Conservation (phyloP, 2,797 vertebrate species). For the Gambelia wislizenii region DNA sequence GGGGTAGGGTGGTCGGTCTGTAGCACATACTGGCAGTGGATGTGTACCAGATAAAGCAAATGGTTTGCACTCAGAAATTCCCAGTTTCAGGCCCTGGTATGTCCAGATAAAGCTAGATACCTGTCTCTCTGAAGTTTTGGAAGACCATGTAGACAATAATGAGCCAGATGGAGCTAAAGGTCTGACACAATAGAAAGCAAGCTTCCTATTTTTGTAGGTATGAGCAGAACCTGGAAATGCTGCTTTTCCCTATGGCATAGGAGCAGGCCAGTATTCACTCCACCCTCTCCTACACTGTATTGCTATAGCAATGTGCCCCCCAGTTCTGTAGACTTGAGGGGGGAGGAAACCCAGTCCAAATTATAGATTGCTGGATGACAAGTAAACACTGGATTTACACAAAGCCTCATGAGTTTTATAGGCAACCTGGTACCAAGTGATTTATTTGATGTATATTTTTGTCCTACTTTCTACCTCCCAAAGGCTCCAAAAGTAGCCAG, state of each 20-base stretch:
- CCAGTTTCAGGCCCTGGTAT: too few species aligned
- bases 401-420: background rate
- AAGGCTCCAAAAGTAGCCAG: background rate
- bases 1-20: too few species aligned
- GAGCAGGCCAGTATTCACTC: background rate
- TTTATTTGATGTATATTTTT: background rate
- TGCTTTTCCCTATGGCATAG: background rate
- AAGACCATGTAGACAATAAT: too few species aligned
- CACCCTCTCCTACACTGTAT: background rate
- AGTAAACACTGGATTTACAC: background rate
- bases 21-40: background rate
- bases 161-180: too few species aligned
- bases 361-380: background rate
- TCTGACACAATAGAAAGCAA: too few species aligned
- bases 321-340: background rate
- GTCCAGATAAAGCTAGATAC: too few species aligned
- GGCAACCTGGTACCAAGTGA: background rate
- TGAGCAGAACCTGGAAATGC: too few species aligned
- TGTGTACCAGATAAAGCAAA: background rate
- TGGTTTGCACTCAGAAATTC: background rate
- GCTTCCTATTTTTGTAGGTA: too few species aligned
- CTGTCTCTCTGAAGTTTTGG: too few species aligned
- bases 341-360: background rate
- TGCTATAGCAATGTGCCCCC: background rate
- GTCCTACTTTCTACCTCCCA: background rate